These are phyloP conservation scores for Brachirus orientalis DNA, from an alignment of 2,113 vertebrate species.

Conservation along the genomic window DNA sequence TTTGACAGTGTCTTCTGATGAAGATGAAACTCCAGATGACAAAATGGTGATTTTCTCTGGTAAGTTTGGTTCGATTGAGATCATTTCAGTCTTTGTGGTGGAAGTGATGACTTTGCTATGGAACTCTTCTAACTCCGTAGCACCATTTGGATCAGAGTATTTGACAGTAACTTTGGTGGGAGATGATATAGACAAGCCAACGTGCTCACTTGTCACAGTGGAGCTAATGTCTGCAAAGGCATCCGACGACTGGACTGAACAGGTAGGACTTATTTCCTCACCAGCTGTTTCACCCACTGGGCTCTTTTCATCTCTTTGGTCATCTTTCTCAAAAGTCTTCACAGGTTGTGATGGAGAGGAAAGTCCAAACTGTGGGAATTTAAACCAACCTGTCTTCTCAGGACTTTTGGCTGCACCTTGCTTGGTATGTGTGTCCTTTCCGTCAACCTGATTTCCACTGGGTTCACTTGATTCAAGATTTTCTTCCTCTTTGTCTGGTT, in stretches of 20 bases:
- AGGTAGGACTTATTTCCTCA: slow-evolving; percentile 73
- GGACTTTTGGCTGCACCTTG: slow-evolving; percentile 64
- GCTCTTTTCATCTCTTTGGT: slow-evolving; percentile 45
- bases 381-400: slow-evolving; percentile 76
- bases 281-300: slow-evolving; percentile 47
- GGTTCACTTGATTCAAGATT: slow-evolving; percentile 20
- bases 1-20: slow-evolving; percentile 75
- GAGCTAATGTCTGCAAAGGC: slow-evolving; percentile 83
- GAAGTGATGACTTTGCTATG: slow-evolving; percentile 75
- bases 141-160: slow-evolving; percentile 66
- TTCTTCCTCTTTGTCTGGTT: slow-evolving; percentile 57
- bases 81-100: slow-evolving; percentile 72
- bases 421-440: slow-evolving; percentile 39
- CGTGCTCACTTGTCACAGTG: slow-evolving; percentile 74
- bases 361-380: slow-evolving; percentile 74
- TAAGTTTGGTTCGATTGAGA: slow-evolving; percentile 75
- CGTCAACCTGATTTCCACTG: slow-evolving; percentile 24
- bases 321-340: slow-evolving; percentile 45
- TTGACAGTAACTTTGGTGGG: slow-evolving; percentile 81
- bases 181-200: slow-evolving; percentile 59
- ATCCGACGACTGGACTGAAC: slow-evolving; percentile 80
- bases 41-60: slow-evolving; percentile 79
- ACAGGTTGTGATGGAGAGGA: slow-evolving; percentile 72
- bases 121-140: slow-evolving; percentile 50
- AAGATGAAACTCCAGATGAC: slow-evolving; percentile 74